Evolutionary conservation across 2,797 vertebrate species (phyloP).

Genomic region (Emydoidea blandingii): DNA sequence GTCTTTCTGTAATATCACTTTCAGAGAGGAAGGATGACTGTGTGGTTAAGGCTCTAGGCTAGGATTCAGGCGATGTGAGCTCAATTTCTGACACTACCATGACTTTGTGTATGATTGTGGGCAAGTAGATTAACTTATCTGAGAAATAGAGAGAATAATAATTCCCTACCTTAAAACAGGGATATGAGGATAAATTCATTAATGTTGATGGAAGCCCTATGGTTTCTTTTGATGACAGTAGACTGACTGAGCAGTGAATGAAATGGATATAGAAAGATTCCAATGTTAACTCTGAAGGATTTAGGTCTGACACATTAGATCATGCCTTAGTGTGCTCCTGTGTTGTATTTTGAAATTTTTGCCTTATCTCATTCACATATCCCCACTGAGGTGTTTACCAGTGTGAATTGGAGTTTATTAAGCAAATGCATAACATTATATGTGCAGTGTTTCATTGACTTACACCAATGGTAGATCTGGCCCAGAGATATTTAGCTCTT

Average conservation of each 20-base stretch:
- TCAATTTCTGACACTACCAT: background rate
- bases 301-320: background rate
- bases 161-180: background rate
- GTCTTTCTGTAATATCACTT: background rate
- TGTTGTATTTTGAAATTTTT: slow-evolving; percentile 37
- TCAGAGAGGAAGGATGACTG: background rate
- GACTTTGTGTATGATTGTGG: background rate
- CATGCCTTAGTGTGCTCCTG: background rate
- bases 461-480: background rate
- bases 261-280: too few relatives aligned
- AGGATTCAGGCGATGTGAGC: background rate
- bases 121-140: background rate
- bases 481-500: background rate
- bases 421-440: background rate
- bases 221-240: background rate
- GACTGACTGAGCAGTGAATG: background rate
- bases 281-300: background rate
- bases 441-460: background rate
- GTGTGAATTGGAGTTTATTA: background rate
- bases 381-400: background rate
- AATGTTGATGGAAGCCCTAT: background rate
- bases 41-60: background rate
- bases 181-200: background rate
- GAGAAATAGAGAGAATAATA: background rate
- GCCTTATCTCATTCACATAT: background rate